Evolutionary conservation across 2,113 vertebrate genomes (phyloP), one percentile per base, ranked within the genome.

Genomic region (Phocoena phocoena): DNA sequence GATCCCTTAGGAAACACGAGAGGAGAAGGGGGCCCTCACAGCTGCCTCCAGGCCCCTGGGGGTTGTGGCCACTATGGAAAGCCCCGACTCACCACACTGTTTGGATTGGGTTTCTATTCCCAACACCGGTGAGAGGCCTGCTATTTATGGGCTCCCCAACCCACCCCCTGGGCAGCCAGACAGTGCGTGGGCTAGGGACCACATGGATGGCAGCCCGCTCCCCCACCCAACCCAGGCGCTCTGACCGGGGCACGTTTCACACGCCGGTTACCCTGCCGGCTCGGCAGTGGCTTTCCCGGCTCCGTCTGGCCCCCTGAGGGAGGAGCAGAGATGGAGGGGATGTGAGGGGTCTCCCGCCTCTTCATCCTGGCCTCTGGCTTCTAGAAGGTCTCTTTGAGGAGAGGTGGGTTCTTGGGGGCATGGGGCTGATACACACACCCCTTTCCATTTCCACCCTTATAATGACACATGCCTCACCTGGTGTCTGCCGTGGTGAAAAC

Each of bases 51-150:
- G 93, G 53, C 62, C 41, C 70, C 74, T 18, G 58, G 93, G 80
- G 87, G 84, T 90, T 96, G 97, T 80, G 96, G 96, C 88, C n/a
- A 36, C 41, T 71, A 80, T 97, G 97, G 97, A 98, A 98, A 98
- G 96, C 95, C 93, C 96, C 93, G 0, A 94, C 80, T 97, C 83
- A 96, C 97, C 95, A 91, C 97, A 95, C 89, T 98, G 95, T 98
- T 98, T 98, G 96, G 96, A 93, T 92, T 98, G 95, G 95, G 93
- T 96, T 97, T 98, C 97, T 98, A 97, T 98, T 98, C 97, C 97
- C 96, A 98, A 98, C 96, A n/a, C 95, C 76, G 28, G 86, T 65
- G 80, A 98, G 92, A 96, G 70, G 95, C 92, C 94, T 97, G 96
- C 97, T 98, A 98, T 98, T 98, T 98, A 95, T 98, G 97, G 97